Evolutionary conservation across 2,888 invertebrate genomes (phyloP).

Genomic region (Pterostichus madidus): DNA sequence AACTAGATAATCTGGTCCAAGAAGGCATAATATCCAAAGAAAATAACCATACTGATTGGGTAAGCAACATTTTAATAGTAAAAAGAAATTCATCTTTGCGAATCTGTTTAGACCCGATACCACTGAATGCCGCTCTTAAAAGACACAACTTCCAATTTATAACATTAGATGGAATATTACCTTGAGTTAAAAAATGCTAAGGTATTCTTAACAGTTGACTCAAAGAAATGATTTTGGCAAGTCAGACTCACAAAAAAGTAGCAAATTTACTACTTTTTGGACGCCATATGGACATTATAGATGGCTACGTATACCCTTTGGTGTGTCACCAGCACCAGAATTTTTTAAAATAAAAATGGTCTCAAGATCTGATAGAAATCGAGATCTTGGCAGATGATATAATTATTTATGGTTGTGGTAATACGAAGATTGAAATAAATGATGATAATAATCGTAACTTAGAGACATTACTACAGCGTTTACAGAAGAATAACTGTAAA

Average conservation of each 20-base stretch:
- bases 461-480: no score
- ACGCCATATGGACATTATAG: constrained; percentile 71
- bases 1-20: no score
- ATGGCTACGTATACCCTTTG: constrained; percentile 60
- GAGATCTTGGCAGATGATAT: neutral
- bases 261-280: constrained; percentile 70
- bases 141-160: constrained; percentile 70
- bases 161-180: constrained; percentile 70
- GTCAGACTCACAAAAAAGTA: constrained; percentile 69
- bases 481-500: no score
- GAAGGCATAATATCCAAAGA: no score
- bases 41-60: no score
- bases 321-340: neutral
- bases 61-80: constrained; percentile 51
- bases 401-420: neutral
- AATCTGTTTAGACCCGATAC: constrained; percentile 70
- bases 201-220: constrained; percentile 69
- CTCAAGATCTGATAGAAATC: neutral
- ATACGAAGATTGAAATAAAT: no score
- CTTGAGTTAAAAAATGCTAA: constrained; percentile 69
- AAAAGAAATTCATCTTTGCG: constrained; percentile 66
- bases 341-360: neutral
- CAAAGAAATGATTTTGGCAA: constrained; percentile 70
- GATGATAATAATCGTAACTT: no score
- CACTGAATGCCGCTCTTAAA: constrained; percentile 70